Percentiles rank a stretch among this genome's conserved stretches.
Conservation (phyloP, 2,888 invertebrate genomes). For the Anoplius nigerrimus region DNA sequence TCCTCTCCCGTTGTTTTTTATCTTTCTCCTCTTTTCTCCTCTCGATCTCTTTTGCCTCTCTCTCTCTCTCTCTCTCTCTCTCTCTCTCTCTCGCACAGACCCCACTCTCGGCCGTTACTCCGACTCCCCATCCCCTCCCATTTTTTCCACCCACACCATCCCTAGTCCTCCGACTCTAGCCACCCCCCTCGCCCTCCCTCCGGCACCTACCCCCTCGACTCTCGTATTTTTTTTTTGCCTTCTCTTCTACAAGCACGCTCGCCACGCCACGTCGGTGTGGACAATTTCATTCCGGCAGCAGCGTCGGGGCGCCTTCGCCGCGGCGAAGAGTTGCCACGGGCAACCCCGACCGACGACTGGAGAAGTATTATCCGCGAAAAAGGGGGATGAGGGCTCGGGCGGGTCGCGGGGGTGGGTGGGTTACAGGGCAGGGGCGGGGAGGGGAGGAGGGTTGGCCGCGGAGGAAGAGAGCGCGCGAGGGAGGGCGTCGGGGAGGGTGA, state of each 20-base stretch:
- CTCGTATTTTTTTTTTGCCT: conserved; percentile 56
- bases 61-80: conserved; percentile 41
- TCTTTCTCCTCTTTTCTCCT: conserved; percentile 26
- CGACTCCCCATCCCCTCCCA: conserved; percentile 26
- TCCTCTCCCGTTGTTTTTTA: conserved; percentile 16
- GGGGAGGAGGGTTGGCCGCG: conserved; percentile 14
- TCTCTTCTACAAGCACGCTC: conserved; percentile 54
- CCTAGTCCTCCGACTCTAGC: conserved; percentile 9
- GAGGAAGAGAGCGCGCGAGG: conserved; percentile 34
- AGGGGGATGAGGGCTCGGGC: conserved; percentile 46
- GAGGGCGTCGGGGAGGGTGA: conserved; percentile 25
- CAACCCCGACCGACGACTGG: conserved; percentile 67
- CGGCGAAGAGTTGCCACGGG: conserved; percentile 71
- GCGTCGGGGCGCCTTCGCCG: conserved; percentile 54
- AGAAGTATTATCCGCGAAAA: conserved; percentile 68
- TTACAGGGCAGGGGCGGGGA: conserved; percentile 12
- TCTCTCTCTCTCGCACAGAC: conserved; percentile 27
- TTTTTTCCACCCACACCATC: conserved; percentile 23
- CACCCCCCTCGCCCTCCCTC: no score
- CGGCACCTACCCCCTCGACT: conserved; percentile 37
- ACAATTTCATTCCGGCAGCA: conserved; percentile 69
- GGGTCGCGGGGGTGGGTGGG: neutral
- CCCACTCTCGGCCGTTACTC: conserved; percentile 7
- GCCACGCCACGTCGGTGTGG: conserved; percentile 41
- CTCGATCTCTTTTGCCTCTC: conserved; percentile 32